These are phyloP conservation scores for Exephanes ischioxanthus DNA, from an alignment of 2,888 invertebrate genomes.

Conservation along the genomic window DNA sequence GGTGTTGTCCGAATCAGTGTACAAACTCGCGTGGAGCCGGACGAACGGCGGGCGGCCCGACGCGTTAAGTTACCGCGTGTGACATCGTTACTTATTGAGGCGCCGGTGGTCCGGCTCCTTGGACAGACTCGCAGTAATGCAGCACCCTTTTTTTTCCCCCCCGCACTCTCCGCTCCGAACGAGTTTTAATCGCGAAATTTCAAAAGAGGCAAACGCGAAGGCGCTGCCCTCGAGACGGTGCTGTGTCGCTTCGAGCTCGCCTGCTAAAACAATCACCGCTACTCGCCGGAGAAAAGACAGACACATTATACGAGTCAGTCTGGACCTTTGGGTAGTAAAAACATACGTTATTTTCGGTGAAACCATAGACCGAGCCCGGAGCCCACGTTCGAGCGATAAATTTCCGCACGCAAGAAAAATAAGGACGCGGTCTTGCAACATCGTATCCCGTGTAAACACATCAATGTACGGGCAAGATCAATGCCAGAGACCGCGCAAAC, in stretches of 20 bases:
- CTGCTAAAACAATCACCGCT: conserved; percentile 18
- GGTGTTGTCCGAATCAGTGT: conserved; percentile 69
- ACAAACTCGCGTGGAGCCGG: conserved; percentile 63
- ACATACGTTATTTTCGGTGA: conserved; percentile 1
- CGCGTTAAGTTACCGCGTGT: conserved; percentile 66
- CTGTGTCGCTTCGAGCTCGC: background rate
- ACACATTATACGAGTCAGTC: background rate
- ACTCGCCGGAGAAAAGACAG: background rate
- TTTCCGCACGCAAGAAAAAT: background rate
- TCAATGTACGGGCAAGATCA: background rate
- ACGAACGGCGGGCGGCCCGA: conserved; percentile 22
- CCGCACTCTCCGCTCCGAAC: background rate
- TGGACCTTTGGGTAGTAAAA: background rate
- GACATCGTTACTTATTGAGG: conserved; percentile 71
- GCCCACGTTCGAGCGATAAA: background rate
- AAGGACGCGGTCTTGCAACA: background rate
- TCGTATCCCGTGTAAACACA: background rate
- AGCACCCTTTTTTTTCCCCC: background rate
- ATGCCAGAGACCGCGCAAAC: too few species aligned
- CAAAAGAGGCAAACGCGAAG: conserved; percentile 32
- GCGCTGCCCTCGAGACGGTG: background rate
- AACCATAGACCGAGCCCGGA: background rate
- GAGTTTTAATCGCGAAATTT: conserved; percentile 50
- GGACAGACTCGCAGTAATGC: background rate
- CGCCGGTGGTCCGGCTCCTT: conserved; percentile 49